phyloP scores from a whole-genome alignment of 2,888 invertebrate genomes.

The Drosophila setosimentum region DNA sequence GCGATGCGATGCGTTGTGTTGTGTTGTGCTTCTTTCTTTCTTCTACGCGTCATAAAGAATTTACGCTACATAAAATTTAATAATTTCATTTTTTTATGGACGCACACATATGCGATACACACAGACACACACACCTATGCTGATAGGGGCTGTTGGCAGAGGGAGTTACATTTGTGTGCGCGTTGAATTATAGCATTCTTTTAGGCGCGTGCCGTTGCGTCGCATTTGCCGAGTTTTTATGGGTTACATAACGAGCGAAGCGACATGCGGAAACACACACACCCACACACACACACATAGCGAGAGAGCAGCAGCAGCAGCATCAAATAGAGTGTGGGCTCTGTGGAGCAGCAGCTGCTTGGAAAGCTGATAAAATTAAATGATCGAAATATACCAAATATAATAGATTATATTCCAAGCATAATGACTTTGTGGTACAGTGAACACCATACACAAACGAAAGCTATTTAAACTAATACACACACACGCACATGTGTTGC shows the following conservation, averaged over 20 bases:
- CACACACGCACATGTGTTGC: not conserved
- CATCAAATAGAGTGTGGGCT: not conserved
- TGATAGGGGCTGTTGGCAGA: conserved; percentile 16
- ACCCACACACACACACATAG: conserved; percentile 26
- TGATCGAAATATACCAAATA: conserved; percentile 13
- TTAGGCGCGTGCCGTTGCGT: conserved; percentile 79
- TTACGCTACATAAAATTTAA: conserved; percentile 84
- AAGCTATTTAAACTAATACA: not conserved
- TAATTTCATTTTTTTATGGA: conserved; percentile 79
- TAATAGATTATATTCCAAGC: conserved; percentile 23
- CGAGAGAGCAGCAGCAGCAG: conserved; percentile 26
- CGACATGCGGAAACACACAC: conserved; percentile 65
- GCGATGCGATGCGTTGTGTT: not conserved
- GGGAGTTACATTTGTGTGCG: conserved; percentile 41
- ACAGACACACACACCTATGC: conserved; percentile 22
- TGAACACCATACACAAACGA: not conserved
- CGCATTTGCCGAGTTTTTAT: conserved; percentile 75
- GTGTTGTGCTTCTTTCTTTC: conserved; percentile 13
- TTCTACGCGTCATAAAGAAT: conserved; percentile 72
- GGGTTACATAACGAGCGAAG: conserved; percentile 77
- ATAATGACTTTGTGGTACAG: conserved; percentile 31
- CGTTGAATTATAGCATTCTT: conserved; percentile 80
- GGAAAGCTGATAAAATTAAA: conserved; percentile 34
- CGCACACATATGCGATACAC: conserved; percentile 45
- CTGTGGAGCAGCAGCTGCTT: conserved; percentile 20